These are phyloP conservation scores for Smittia aterrima DNA, from an alignment of 2,888 invertebrate genomes.

Conservation along the genomic window DNA sequence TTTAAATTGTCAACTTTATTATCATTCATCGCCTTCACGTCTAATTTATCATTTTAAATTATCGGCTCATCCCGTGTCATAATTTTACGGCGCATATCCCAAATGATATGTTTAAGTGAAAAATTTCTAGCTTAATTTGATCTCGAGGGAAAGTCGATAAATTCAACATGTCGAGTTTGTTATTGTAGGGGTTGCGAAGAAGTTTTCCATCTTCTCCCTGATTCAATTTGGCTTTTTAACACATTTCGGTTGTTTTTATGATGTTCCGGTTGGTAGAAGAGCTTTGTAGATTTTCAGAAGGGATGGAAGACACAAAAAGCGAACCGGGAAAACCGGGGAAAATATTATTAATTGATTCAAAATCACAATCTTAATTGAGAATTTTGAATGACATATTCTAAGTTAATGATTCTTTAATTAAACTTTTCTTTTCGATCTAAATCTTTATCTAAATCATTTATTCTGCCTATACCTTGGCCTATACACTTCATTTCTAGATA, in stretches of 20 bases:
- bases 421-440: no score
- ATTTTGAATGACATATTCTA: no score
- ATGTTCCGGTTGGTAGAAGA: conserved; percentile 19
- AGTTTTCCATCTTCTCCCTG: not conserved
- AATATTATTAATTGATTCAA: no score
- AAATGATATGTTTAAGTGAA: conserved; percentile 41
- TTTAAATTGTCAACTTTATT: conserved; percentile 27
- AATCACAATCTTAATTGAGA: no score
- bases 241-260: conserved; percentile 21
- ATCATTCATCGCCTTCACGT: not conserved
- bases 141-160: conserved; percentile 41
- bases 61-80: conserved; percentile 29
- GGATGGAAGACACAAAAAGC: no score
- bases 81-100: conserved; percentile 33
- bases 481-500: no score
- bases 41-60: conserved; percentile 10
- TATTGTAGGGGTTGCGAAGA: not conserved
- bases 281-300: no score
- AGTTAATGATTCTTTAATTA: no score
- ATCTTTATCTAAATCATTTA: no score
- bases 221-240: conserved; percentile 37
- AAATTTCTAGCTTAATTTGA: conserved; percentile 38
- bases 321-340: no score
- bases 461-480: no score
- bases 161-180: conserved; percentile 3